A percentile compares a stretch with the other conserved stretches of the same genome.
These are phyloP conservation scores for Elysia chlorotica DNA, from an alignment of 1,140 invertebrate species.

Conservation along the genomic window DNA sequence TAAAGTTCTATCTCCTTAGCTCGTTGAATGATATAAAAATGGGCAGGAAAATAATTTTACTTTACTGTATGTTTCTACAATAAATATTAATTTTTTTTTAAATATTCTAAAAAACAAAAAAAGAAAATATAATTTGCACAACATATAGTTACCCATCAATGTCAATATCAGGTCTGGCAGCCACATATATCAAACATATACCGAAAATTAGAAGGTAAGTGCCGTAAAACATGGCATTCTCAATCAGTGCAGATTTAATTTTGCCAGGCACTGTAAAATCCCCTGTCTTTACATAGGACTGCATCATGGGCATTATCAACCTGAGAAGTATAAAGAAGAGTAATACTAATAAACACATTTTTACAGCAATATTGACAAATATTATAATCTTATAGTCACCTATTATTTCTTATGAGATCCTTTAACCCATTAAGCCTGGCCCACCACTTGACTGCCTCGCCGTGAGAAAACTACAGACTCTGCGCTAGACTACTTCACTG, in stretches of 20 bases:
- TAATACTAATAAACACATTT: neutral
- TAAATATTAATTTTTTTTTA: too few species aligned
- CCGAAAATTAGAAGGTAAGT: constrained; percentile 95
- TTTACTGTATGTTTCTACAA: too few species aligned
- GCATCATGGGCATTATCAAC: constrained; percentile 97
- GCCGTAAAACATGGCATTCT: constrained; percentile 98
- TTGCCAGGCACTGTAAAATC: constrained; percentile 96
- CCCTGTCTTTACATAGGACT: constrained; percentile 97
- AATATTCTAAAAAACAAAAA: too few species aligned
- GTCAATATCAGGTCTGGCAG: constrained; percentile 83
- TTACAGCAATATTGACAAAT: neutral
- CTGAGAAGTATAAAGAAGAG: constrained; percentile 65
- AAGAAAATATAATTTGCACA: too few species aligned
- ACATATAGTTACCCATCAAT: constrained; percentile 77
- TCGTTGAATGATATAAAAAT: too few species aligned
- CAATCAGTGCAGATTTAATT: constrained; percentile 91
- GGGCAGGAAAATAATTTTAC: too few species aligned
- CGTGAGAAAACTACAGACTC: neutral
- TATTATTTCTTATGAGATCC: neutral
- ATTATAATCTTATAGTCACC: too few species aligned
- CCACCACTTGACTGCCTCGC: too few species aligned
- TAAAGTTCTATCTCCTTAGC: too few species aligned
- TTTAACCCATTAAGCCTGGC: too few species aligned
- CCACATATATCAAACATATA: constrained; percentile 93
- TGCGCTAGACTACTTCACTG: neutral